Conservation (phyloP, 2,797 vertebrate genomes). For the Sebastes itinus region DNA sequence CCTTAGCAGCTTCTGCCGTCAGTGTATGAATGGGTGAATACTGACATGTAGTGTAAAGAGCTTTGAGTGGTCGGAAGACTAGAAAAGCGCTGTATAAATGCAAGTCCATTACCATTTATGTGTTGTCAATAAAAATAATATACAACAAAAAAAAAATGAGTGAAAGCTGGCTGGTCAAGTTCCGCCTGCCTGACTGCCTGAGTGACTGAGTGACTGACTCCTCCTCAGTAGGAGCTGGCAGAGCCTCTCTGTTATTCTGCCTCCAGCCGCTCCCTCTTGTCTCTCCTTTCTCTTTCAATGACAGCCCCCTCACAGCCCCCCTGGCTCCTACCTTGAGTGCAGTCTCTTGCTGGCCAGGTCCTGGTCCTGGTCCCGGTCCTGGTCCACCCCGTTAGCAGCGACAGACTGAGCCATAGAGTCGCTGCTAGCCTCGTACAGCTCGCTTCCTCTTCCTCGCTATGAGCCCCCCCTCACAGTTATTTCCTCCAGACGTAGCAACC, state of each 20-base stretch:
- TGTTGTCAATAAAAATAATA: no score
- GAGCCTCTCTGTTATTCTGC: neutral
- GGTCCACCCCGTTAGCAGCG: slow-evolving; percentile 77
- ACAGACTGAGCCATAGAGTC: slow-evolving; percentile 82
- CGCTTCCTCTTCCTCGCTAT: slow-evolving; percentile 36
- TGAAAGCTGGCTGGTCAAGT: slow-evolving; percentile 46
- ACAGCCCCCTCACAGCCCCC: neutral
- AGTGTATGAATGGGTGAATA: no score
- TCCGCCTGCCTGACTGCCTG: neutral
- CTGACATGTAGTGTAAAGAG: no score
- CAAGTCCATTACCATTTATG: no score
- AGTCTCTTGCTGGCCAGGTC: slow-evolving; percentile 83
- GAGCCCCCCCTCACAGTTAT: slow-evolving; percentile 16
- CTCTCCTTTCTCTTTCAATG: neutral
- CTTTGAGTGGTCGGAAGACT: no score
- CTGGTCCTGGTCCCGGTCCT: slow-evolving; percentile 68
- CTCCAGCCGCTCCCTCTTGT: slow-evolving; percentile 42
- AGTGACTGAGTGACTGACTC: slow-evolving; percentile 33
- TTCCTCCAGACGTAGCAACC: slow-evolving; percentile 48
- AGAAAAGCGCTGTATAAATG: no score
- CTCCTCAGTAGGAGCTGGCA: slow-evolving; percentile 56
- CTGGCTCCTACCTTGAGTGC: slow-evolving; percentile 81
- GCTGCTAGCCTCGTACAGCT: slow-evolving; percentile 28
- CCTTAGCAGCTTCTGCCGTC: no score
- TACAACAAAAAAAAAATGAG: neutral